Base-by-base conservation (phyloP, 2,797 vertebrate species). In the Chaunax sp. region DNA sequence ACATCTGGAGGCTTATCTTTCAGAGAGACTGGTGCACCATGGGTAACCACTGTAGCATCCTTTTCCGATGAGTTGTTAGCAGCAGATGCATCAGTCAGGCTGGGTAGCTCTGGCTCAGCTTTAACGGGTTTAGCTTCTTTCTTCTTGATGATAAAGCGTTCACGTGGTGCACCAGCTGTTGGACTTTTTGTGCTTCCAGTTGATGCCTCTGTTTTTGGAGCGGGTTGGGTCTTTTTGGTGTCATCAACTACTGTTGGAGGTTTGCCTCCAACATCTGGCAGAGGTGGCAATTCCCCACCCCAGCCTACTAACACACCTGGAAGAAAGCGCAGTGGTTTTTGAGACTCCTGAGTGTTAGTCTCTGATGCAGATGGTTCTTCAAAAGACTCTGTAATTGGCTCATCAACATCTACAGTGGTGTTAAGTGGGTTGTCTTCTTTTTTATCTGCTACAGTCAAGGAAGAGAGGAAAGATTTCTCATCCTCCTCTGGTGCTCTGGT, bases 1-100 rank as follows among this genome's bases (percentile, higher is more conserved):
- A 98, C 95, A 89, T 98, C 96, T 81, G 96, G 95, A 75, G 97
- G 97, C 86, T 98, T 99, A 82, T 97, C 96, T 89, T 95, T 97
- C 61, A 98, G 92, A 85, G 95, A 96, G 69, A 97, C 85, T 1
- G 85, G 71, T 6, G 89, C 26, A 60, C 84, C 52, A 60, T 90
- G 90, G 61, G 83, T 94, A 37, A 75, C 64, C 53, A 79, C 90
- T 26, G 80, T 72, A 46, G 86, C 86, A 6, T 89, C 94, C 62
- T 75, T 88, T 55, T 46, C 80, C 47, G 84, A 59, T 0, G 57
- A 46, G 68, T 35, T 78, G 67, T 66, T 75, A 3, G 69, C 70
- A 55, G 59, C 68, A 64, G 80, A 33, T 53, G 83, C 60, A 4
- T 80, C 86, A 45, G 71, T 53, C 5, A 84, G 78, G 25, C 38